Evolutionary conservation across 2,797 vertebrate species (phyloP).

Genomic region (Cheirogaleus major): DNA sequence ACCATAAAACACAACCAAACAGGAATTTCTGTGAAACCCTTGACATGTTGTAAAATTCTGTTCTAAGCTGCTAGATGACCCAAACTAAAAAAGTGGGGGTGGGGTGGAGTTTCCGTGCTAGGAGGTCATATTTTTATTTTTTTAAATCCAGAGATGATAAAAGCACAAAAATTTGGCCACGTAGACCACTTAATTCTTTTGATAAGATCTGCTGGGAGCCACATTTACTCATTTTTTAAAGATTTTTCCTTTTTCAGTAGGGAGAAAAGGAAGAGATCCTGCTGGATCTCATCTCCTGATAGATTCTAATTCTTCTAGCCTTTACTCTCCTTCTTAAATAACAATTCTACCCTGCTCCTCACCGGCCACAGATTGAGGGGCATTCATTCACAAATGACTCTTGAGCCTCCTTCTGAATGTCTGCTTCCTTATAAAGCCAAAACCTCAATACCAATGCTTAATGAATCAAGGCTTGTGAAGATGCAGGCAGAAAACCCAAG

Average conservation of each 20-base stretch:
- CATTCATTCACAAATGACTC: conserved; percentile 75
- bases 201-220: background rate
- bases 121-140: background rate
- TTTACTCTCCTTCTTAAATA: conserved; percentile 56
- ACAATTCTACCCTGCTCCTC: conserved; percentile 42
- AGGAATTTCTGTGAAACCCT: conserved; percentile 32
- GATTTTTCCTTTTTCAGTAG: background rate
- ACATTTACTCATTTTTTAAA: conserved; percentile 48
- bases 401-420: conserved; percentile 40
- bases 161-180: background rate
- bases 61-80: background rate
- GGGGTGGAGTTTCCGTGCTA: background rate
- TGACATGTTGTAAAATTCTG: conserved; percentile 30
- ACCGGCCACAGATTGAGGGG: conserved; percentile 35
- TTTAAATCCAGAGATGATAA: background rate
- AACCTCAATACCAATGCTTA: conserved; percentile 27
- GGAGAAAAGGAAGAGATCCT: conserved; percentile 28
- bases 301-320: conserved; percentile 43
- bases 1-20: background rate
- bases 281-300: background rate
- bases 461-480: conserved; percentile 45
- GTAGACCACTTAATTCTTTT: conserved; percentile 8
- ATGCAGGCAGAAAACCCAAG: conserved; percentile 38
- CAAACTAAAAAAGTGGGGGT: background rate
- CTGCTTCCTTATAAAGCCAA: conserved; percentile 67